Percentiles rank a stretch among this genome's conserved stretches.
These are phyloP conservation scores for Drosophila kambysellisi DNA, from an alignment of 2,888 invertebrate species.

Conservation along the genomic window DNA sequence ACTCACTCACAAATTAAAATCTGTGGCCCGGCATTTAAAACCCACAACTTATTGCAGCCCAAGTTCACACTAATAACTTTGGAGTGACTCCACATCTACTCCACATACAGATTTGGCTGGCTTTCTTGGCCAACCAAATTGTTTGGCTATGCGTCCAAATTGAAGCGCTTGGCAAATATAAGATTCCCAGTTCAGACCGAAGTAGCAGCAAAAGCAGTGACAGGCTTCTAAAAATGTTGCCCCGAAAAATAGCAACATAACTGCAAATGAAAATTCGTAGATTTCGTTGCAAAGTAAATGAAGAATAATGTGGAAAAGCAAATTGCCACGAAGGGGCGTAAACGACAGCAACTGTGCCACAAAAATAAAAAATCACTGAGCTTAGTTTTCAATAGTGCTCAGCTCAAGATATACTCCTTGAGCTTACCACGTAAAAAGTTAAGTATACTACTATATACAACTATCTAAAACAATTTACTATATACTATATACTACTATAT, in stretches of 20 bases:
- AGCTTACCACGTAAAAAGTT: neutral
- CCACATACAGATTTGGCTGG: slow-evolving; percentile 56
- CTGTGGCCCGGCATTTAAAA: slow-evolving; percentile 49
- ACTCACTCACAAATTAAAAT: slow-evolving; percentile 28
- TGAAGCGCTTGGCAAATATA: slow-evolving; percentile 75
- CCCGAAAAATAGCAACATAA: slow-evolving; percentile 73
- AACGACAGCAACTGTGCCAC: slow-evolving; percentile 16
- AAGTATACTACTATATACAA: no score
- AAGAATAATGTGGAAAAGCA: slow-evolving; percentile 78
- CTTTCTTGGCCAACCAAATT: slow-evolving; percentile 61
- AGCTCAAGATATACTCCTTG: neutral
- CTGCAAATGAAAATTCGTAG: slow-evolving; percentile 79
- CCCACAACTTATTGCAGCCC: slow-evolving; percentile 25
- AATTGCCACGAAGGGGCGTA: slow-evolving; percentile 59
- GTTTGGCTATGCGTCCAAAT: slow-evolving; percentile 73
- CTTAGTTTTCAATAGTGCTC: neutral
- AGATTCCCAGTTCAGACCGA: slow-evolving; percentile 49
- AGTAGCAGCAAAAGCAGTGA: slow-evolving; percentile 5
- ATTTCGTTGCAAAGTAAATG: slow-evolving; percentile 78
- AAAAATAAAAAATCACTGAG: slow-evolving; percentile 18
- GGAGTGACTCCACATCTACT: slow-evolving; percentile 12
- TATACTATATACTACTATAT: no score
- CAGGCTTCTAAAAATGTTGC: slow-evolving; percentile 41
- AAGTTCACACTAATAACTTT: slow-evolving; percentile 59
- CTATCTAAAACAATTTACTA: no score